Evolutionary conservation across 2,888 invertebrate species (phyloP).

Genomic region (Leptura quadrifasciata): DNA sequence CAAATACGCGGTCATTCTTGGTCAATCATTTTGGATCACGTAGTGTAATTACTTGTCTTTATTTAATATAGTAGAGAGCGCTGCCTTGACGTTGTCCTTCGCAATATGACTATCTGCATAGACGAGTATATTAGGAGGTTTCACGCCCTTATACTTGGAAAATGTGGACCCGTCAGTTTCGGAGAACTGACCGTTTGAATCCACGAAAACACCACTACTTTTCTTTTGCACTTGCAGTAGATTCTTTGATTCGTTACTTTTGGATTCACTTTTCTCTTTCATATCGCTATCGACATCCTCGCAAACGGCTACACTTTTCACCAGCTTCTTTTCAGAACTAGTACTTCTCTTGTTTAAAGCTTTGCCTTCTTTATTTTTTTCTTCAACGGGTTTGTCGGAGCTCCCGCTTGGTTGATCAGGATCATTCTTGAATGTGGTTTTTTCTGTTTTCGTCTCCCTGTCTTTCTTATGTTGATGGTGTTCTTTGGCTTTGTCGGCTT

Average conservation of each 20-base stretch:
- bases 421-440: slow-evolving; percentile 34
- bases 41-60: slow-evolving; percentile 79
- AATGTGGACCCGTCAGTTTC: slow-evolving; percentile 35
- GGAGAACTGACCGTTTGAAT: slow-evolving; percentile 29
- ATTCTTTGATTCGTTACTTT: background rate
- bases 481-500: slow-evolving; percentile 45
- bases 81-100: slow-evolving; percentile 83
- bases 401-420: slow-evolving; percentile 33
- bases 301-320: slow-evolving; percentile 57
- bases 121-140: slow-evolving; percentile 88
- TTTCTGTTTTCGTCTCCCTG: slow-evolving; percentile 36
- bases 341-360: slow-evolving; percentile 47
- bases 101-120: slow-evolving; percentile 87
- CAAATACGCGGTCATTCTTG: no score
- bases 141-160: slow-evolving; percentile 66
- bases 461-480: slow-evolving; percentile 47
- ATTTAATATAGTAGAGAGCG: slow-evolving; percentile 82
- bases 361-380: slow-evolving; percentile 45
- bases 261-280: slow-evolving; percentile 13
- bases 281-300: slow-evolving; percentile 54
- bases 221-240: background rate
- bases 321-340: slow-evolving; percentile 62
- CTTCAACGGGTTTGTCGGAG: slow-evolving; percentile 27
- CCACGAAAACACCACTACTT: background rate
- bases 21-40: background rate